Evolutionary conservation across 2,888 invertebrate genomes (phyloP).

Genomic region (Neria commutata): DNA sequence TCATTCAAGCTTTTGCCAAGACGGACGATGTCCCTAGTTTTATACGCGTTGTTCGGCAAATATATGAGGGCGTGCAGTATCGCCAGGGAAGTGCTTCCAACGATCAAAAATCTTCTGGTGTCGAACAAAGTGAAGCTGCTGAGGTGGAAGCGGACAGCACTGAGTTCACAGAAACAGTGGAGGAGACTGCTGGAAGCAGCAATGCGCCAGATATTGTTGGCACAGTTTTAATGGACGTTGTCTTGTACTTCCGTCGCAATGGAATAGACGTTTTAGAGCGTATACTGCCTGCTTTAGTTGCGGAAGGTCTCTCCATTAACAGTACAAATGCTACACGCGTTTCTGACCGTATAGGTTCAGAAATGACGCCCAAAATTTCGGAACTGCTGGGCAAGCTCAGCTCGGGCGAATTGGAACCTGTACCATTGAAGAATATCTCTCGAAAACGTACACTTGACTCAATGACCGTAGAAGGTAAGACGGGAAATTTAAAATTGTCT

Average conservation of each 20-base stretch:
- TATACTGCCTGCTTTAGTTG: slow-evolving; percentile 66
- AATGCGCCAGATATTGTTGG: slow-evolving; percentile 63
- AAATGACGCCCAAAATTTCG: slow-evolving; percentile 70
- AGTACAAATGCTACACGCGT: slow-evolving; percentile 68
- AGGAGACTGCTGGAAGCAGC: slow-evolving; percentile 39
- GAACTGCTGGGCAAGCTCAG: slow-evolving; percentile 69
- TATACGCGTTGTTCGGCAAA: slow-evolving; percentile 66
- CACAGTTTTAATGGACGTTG: slow-evolving; percentile 65
- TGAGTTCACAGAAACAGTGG: slow-evolving; percentile 43
- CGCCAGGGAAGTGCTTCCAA: slow-evolving; percentile 25
- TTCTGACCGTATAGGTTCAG: slow-evolving; percentile 69
- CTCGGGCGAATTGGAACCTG: slow-evolving; percentile 68
- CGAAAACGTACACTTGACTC: slow-evolving; percentile 48
- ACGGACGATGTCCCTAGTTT: slow-evolving; percentile 71
- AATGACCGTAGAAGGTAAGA: slow-evolving; percentile 58
- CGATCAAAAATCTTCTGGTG: slow-evolving; percentile 56
- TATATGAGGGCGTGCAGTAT: slow-evolving; percentile 63
- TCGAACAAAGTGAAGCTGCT: slow-evolving; percentile 40
- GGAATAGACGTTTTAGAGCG: slow-evolving; percentile 62
- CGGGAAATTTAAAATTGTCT: neutral
- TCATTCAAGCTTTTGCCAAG: slow-evolving; percentile 67
- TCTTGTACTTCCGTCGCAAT: slow-evolving; percentile 61
- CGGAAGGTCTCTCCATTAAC: slow-evolving; percentile 72
- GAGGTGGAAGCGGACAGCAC: slow-evolving; percentile 53
- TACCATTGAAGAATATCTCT: slow-evolving; percentile 53